Conservation (phyloP, 2,888 invertebrate genomes). For the Diarsia brunnea region DNA sequence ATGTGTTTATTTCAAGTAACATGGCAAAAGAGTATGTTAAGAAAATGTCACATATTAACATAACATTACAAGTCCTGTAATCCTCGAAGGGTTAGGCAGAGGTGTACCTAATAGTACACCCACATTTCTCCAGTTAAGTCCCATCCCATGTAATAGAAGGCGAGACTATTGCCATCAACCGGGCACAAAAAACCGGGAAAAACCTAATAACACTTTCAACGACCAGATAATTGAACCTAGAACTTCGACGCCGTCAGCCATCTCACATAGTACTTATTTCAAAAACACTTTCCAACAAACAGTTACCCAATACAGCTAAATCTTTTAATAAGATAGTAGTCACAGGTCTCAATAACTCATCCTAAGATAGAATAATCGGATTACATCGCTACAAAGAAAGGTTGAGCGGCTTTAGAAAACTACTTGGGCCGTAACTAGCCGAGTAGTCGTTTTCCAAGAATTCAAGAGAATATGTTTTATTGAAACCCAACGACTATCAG, state of each 20-base stretch:
- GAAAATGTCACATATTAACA: background rate
- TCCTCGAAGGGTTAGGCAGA: no score
- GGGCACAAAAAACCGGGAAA: no score
- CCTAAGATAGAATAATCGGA: slow-evolving; percentile 78
- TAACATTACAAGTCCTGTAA: no score
- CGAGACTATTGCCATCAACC: no score
- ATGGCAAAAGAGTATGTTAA: background rate
- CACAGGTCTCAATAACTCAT: slow-evolving; percentile 73
- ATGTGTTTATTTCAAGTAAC: background rate
- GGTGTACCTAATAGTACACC: no score
- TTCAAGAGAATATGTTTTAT: slow-evolving; percentile 57
- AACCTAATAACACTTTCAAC: no score
- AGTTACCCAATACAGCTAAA: slow-evolving; percentile 53
- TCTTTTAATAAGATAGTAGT: slow-evolving; percentile 66
- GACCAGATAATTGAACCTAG: no score
- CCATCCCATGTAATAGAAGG: no score
- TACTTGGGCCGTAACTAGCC: slow-evolving; percentile 65
- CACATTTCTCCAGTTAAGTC: no score
- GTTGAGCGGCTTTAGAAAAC: slow-evolving; percentile 76
- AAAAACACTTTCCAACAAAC: slow-evolving; percentile 43
- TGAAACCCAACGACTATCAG: slow-evolving; percentile 54
- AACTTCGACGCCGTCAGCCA: no score
- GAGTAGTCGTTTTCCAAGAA: slow-evolving; percentile 54
- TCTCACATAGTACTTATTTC: background rate
- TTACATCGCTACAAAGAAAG: slow-evolving; percentile 78